These are phyloP conservation scores for Metallyticus violacea DNA, from an alignment of 2,888 invertebrate genomes.

Conservation along the genomic window DNA sequence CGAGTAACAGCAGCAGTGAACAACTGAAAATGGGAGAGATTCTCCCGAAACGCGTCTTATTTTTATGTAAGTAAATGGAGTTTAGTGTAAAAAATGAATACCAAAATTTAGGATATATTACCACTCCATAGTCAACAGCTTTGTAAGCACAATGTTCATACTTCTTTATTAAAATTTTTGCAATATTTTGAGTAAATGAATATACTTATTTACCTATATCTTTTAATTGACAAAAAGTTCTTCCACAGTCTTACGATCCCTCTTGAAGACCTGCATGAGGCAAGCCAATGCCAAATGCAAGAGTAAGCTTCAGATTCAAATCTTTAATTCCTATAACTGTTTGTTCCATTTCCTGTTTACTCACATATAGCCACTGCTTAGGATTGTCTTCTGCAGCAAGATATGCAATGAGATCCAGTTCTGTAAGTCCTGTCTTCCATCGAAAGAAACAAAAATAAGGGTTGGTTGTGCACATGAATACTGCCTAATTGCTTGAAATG, in stretches of 20 bases:
- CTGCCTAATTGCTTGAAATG: constrained; percentile 90
- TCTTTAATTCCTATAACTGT: constrained; percentile 71
- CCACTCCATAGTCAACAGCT: no score
- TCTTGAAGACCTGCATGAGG: constrained; percentile 97
- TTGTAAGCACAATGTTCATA: no score
- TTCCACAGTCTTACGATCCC: constrained; percentile 87
- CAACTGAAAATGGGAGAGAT: no score
- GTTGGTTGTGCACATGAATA: constrained; percentile 90
- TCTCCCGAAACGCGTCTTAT: no score
- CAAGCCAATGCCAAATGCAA: constrained; percentile 96
- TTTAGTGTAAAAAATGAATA: no score
- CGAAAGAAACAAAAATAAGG: constrained; percentile 93
- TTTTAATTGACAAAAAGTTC: constrained; percentile 92
- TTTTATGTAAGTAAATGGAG: no score
- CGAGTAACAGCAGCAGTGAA: no score
- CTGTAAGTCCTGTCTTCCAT: constrained; percentile 93
- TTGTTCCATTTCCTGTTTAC: constrained; percentile 80
- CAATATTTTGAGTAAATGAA: no score
- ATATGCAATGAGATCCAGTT: constrained; percentile 88
- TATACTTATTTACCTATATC: constrained; percentile 81
- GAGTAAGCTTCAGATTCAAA: constrained; percentile 84
- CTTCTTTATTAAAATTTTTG: no score
- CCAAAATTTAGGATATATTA: no score
- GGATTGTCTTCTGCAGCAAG: constrained; percentile 89
- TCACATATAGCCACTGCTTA: constrained; percentile 91